Evolutionary conservation across 2,113 vertebrate species (phyloP).

Genomic region (Acanthochromis polyacanthus): DNA sequence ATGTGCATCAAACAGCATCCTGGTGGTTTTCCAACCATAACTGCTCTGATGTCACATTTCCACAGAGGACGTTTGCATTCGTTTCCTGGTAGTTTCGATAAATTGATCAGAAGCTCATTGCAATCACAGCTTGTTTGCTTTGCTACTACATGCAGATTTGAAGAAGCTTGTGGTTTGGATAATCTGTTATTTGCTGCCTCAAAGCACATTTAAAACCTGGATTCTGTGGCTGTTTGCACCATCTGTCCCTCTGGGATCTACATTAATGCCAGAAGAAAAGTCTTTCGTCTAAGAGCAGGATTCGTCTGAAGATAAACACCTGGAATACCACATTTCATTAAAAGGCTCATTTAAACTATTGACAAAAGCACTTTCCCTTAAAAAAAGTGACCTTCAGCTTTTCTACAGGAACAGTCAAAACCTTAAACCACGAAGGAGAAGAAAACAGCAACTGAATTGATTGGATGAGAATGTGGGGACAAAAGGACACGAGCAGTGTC

Average conservation of each 20-base stretch:
- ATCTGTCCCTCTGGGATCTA: conserved; percentile 13
- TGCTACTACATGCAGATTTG: conserved; percentile 13
- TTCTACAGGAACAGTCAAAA: conserved; percentile 8
- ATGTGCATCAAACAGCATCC: not conserved
- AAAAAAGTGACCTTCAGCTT: conserved; percentile 43
- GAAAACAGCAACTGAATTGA: conserved; percentile 30
- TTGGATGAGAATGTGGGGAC: not conserved
- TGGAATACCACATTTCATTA: not conserved
- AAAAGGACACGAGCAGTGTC: conserved; percentile 16
- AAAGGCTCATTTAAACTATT: conserved; percentile 20
- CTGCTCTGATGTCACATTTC: not conserved
- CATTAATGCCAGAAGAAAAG: conserved; percentile 24
- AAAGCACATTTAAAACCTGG: conserved; percentile 19
- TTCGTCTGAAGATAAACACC: conserved; percentile 24
- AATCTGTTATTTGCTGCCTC: conserved; percentile 10
- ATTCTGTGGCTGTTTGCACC: conserved; percentile 12
- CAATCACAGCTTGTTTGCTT: conserved; percentile 19
- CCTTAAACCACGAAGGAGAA: conserved; percentile 2
- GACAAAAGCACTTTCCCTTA: conserved; percentile 43
- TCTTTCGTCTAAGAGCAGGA: conserved; percentile 3
- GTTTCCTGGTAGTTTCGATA: conserved; percentile 30
- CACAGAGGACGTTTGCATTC: not conserved
- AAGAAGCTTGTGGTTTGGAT: not conserved
- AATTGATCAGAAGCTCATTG: not conserved
- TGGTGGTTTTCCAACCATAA: not conserved